phyloP scores from a whole-genome alignment of 2,113 vertebrate species.

The Rissa tridactyla region DNA sequence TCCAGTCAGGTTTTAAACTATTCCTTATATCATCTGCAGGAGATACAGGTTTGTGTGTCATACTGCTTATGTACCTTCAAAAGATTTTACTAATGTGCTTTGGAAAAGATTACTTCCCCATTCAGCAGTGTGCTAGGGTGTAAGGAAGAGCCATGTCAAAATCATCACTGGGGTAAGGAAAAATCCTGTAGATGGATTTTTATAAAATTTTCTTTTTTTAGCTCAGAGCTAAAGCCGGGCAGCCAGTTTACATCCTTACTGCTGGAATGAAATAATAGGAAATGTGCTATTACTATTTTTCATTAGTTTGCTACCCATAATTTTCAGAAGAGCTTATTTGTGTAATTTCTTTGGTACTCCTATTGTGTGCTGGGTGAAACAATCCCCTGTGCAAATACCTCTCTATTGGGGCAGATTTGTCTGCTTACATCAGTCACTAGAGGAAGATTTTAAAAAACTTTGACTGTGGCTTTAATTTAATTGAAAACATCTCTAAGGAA shows the following conservation, averaged over 20 bases:
- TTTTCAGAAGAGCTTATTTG: neutral
- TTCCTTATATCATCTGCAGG: neutral
- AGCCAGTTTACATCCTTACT: neutral
- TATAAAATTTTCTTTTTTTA: neutral
- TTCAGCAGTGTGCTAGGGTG: neutral
- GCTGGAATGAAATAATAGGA: neutral
- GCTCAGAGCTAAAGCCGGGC: neutral
- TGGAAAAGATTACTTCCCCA: neutral
- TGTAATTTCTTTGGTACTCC: neutral
- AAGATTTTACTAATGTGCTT: neutral
- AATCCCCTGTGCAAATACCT: neutral
- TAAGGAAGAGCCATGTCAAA: neutral
- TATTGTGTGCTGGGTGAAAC: neutral
- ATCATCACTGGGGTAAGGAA: neutral
- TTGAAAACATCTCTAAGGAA: neutral
- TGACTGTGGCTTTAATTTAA: neutral
- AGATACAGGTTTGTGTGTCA: neutral
- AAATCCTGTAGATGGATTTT: neutral
- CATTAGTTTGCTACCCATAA: neutral
- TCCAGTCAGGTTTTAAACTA: neutral
- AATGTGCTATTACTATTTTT: neutral
- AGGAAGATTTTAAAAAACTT: neutral
- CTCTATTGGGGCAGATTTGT: neutral
- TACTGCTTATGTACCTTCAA: neutral
- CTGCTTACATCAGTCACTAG: neutral